Base-by-base conservation (phyloP, 2,888 invertebrate species). In the Venusia cambrica region DNA sequence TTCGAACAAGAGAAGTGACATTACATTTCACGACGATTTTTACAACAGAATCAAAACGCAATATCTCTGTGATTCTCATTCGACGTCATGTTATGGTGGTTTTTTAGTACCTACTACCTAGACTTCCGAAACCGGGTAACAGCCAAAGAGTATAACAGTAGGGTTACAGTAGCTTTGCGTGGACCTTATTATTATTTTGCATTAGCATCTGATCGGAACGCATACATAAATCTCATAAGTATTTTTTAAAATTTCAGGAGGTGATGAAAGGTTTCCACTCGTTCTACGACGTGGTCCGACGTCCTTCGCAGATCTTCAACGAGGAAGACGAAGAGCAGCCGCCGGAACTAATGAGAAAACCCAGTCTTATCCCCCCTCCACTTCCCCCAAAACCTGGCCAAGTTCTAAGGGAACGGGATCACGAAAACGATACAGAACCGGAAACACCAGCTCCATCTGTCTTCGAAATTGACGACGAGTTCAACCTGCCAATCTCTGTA, bases 401-500 rank as follows among this genome's bases (percentile, higher is more conserved):
- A 7, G 20, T 72, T 5, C 8, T 13, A 5, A 11, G 12, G 12
- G 36, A 37, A 5, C 64, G 61, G 51, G 77, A 80, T 28, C 20
- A 66, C 2, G 73, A 79, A 20, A 69, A 67, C 12, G 68, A 65
- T 1, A 92, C 90, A 1, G 92, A 92, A 4, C 92, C 92, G 0
- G 92, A 90, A 0, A 94, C 95, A 0, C 95, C 95, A 17, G 94
- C 93, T 0, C 91, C 94, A 24, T 93, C 93, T 15, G 88, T 90
- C 1, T 95, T 92, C 53, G 93, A 93, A 64, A 92, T 97, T 31
- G 96, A 95, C 64, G 97, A 98, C 57, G 96, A 98, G 68, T 98
- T 98, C 71, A 97, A 98, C 72, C 78, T 99, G 32, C 98, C 98
- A 0, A 93, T 98, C 15, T 93, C 95, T 0, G 90, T 98, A 0